Percentiles rank a stretch among this genome's conserved stretches.
Conservation (phyloP, 2,888 invertebrate genomes). For the Seira musarum region DNA sequence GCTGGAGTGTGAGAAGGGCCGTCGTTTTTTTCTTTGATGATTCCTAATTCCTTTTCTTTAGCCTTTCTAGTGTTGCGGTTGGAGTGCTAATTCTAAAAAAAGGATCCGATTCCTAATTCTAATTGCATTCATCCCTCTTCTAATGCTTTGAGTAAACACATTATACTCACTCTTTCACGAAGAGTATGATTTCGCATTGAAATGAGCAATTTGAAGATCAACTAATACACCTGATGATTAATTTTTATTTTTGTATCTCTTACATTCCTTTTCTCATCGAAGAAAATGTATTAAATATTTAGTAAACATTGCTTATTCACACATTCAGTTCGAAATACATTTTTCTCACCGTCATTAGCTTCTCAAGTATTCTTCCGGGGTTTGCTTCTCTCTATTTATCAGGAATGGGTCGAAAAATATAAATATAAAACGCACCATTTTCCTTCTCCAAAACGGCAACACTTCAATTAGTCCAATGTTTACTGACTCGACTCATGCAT, state of each 20-base stretch:
- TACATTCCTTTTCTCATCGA: too few species aligned
- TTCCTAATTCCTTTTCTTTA: not conserved
- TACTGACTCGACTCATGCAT: conserved; percentile 8
- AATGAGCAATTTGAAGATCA: not conserved
- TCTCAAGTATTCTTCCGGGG: not conserved
- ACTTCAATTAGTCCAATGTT: conserved; percentile 8
- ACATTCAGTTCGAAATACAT: not conserved
- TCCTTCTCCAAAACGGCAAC: not conserved
- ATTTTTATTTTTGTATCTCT: not conserved
- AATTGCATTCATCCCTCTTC: not conserved
- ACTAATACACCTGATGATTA: not conserved
- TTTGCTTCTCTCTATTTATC: not conserved
- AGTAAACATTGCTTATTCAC: too few species aligned
- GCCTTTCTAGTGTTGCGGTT: not conserved
- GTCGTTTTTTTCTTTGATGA: not conserved
- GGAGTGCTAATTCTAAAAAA: not conserved
- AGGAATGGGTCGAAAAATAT: not conserved
- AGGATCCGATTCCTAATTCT: not conserved
- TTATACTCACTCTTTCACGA: not conserved
- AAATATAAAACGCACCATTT: not conserved
- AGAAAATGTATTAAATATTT: too few species aligned
- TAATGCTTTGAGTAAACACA: not conserved
- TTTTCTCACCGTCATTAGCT: conserved; percentile 9
- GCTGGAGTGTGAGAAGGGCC: not conserved
- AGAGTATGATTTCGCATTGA: too few species aligned